Conservation (phyloP, 2,113 vertebrate species). For the Burhinus oedicnemus region DNA sequence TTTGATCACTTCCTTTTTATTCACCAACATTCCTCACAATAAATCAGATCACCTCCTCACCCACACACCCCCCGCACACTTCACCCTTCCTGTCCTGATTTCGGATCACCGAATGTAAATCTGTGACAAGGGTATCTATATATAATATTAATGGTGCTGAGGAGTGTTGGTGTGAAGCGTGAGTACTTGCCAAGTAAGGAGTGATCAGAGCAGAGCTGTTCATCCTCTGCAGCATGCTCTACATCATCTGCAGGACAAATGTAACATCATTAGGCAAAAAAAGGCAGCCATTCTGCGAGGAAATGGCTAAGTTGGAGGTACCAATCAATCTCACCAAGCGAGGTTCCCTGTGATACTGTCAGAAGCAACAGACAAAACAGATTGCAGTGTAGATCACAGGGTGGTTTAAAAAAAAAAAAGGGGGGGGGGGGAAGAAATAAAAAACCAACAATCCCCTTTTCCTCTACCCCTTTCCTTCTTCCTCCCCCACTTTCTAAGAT, state of each 20-base stretch:
- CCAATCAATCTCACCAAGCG: conserved; percentile 88
- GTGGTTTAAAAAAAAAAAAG: neutral
- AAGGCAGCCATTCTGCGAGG: conserved; percentile 86
- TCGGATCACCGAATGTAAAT: conserved; percentile 90
- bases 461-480: neutral
- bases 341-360: conserved; percentile 85
- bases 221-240: conserved; percentile 75
- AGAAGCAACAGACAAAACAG: conserved; percentile 77
- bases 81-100: conserved; percentile 82
- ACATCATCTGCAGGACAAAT: conserved; percentile 91
- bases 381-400: conserved; percentile 70
- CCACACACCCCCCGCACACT: conserved; percentile 33
- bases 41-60: conserved; percentile 82
- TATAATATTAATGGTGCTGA: conserved; percentile 96
- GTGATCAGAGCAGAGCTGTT: conserved; percentile 84
- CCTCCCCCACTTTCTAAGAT: conserved; percentile 3
- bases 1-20: conserved; percentile 86
- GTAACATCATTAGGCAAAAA: conserved; percentile 91
- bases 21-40: conserved; percentile 85
- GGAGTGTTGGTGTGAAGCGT: conserved; percentile 82
- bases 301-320: conserved; percentile 86
- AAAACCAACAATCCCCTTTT: neutral
- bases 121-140: conserved; percentile 98
- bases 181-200: conserved; percentile 89
- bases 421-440: neutral